phyloP scores from a whole-genome alignment of 2,888 invertebrate species.

The Leptinotarsa peninsularis region DNA sequence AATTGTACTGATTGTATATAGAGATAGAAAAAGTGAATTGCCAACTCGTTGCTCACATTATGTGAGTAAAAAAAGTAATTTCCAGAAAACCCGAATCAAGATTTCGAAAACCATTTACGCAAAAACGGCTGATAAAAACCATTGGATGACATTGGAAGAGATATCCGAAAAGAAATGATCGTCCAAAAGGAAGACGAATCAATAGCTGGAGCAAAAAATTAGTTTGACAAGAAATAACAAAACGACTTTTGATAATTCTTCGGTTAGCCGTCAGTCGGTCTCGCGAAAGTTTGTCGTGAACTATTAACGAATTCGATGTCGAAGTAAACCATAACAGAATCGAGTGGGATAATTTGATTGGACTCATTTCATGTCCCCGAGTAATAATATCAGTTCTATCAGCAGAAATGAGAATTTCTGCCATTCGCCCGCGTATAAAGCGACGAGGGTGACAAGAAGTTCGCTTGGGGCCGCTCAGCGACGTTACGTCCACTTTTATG shows the following conservation, averaged over 20 bases:
- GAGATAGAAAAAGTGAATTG: no score
- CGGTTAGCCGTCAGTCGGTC: conserved; percentile 24
- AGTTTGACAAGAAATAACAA: not conserved
- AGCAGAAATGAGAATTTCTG: conserved; percentile 39
- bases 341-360: conserved; percentile 49
- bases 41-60: no score
- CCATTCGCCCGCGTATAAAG: conserved; percentile 8
- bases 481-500: conserved; percentile 11
- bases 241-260: conserved; percentile 25
- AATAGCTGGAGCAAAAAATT: not conserved
- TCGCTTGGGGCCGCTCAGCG: conserved; percentile 1
- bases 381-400: conserved; percentile 49
- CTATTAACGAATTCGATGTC: conserved; percentile 41
- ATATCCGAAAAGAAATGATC: no score
- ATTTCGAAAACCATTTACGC: no score
- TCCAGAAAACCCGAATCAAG: no score
- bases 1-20: no score
- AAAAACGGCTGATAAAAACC: no score
- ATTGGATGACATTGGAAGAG: no score
- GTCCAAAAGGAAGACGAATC: no score
- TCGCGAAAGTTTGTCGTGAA: conserved; percentile 41
- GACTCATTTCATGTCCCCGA: conserved; percentile 47
- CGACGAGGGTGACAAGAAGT: conserved; percentile 10
- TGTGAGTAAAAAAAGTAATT: no score
- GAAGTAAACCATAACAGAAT: conserved; percentile 42